phyloP scores from a whole-genome alignment of 2,113 vertebrate genomes.

The Nicator chloris region DNA sequence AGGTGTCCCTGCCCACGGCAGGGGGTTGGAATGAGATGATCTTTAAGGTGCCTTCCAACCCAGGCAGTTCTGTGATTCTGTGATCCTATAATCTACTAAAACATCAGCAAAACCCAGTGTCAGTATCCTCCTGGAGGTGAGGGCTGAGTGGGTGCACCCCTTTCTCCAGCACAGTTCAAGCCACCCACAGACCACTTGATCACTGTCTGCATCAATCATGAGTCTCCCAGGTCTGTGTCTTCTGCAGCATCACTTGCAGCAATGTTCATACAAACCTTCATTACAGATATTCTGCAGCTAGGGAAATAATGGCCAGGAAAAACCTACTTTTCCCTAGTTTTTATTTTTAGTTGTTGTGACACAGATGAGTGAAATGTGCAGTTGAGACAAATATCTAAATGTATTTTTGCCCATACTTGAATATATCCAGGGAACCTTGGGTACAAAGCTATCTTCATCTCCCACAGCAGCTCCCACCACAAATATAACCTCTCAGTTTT shows the following conservation, averaged over 20 bases:
- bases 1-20: not conserved
- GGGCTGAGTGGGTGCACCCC: not conserved
- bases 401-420: not conserved
- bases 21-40: fast-evolving
- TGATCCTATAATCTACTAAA: not conserved
- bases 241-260: not conserved
- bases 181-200: not conserved
- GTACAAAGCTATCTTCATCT: not conserved
- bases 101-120: not conserved
- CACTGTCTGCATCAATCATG: not conserved
- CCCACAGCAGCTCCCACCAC: not conserved
- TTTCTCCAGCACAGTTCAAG: not conserved
- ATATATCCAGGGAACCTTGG: not conserved
- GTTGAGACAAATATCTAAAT: not conserved
- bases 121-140: not conserved
- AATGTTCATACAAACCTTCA: not conserved
- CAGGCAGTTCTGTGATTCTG: not conserved
- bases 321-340: not conserved
- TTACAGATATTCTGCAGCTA: not conserved
- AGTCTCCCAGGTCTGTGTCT: not conserved
- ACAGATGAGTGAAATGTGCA: not conserved
- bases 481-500: not conserved
- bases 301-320: not conserved
- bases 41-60: not conserved
- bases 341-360: constrained; percentile 18